Evolutionary conservation across 2,113 vertebrate species (phyloP), one percentile per base, ranked within the genome.

Genomic region (Diglossa brunneiventris): DNA sequence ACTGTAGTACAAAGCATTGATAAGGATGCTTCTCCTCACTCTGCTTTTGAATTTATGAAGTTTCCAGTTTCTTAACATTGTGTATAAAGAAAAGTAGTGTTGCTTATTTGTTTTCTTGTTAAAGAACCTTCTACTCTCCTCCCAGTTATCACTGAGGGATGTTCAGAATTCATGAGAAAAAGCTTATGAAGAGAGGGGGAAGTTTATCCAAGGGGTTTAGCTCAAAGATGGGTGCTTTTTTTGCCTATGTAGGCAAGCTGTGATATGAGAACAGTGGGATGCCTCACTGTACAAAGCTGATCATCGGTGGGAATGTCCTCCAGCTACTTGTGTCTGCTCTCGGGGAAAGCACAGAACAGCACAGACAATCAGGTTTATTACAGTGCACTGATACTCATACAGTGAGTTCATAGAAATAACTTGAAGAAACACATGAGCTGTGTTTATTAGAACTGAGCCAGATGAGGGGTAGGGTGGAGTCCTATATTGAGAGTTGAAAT

Each of bases 251-350:
- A 52, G 22, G 20, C 39, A 47, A 50, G 37, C n/a, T 83, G 21
- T 53, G 30, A 15, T 61, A 17, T 1, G 1, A 68, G 53, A 44
- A 28, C 26, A 35, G 27, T 24, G 41, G 16, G 15, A 47, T 82
- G 24, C 21, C 17, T 80, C 59, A 24, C 16, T 27, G 33, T 44
- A 16, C 10, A 47, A 69, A 79, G 42, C 68, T 50, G 33, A 47
- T 82, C 15, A 44, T n/a, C 52, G 22, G 17, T 72, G n/a, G 56
- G 24, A 81, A 44, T 28, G 24, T 47, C 49, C 72, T 75, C 30
- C 44, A 69, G 26, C 28, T 66, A 15, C 67, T 73, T 0, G 0
- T 68, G 9, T 58, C 35, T 61, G 0, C 21, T 56, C 47, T 27
- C 22, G 19, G 26, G n/a, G 50, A 77, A 62, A 62, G 31, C 49